Base-by-base conservation (phyloP, 2,888 invertebrate species). In the Yponomeuta malinellus region DNA sequence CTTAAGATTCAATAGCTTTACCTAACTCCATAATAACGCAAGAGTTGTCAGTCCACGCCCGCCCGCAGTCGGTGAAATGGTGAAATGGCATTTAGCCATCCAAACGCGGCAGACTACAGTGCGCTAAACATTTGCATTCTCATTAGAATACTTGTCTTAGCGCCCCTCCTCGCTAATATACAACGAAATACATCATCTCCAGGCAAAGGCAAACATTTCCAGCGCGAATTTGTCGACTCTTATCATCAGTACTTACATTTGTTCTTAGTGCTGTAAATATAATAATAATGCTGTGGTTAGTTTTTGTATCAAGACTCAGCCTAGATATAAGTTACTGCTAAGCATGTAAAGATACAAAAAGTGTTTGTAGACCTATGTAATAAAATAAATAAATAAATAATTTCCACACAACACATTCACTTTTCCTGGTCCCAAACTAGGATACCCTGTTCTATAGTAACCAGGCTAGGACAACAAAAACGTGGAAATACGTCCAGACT, bases 41-140 rank as follows among this genome's bases (percentile, higher is more conserved):
- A 33, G 33, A 43, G 43, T 23, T 64, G 10, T 29, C 23, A 23
- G 23, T 10, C 10, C 29, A 29, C 5, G 64, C n/a, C 2, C 31
- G 23, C 23, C 63, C 48, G 48, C 23, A 78, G 77, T 78, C 75
- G 73, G 73, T 67, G 75, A 76, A 80, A 78, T 76, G 76, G 75
- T 67, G 75, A 76, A 80, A 78, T 76, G 76, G 75, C 76, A 76
- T 72, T 23, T 72, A 72, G 72, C 73, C 76, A 76, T 75, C 76
- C 75, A 78, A 74, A 75, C 73, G 74, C 74, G 69, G 75, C 74
- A 75, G 77, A 76, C 79, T 82, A 78, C 80, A 78, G 71, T 79
- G 78, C 80, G 79, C 81, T 77, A 76, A 43, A 72, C 75, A 83
- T 83, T 83, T 82, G 79, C 81, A 80, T 82, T 76, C 79, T 79